These are phyloP conservation scores for Toxotes jaculatrix DNA, from an alignment of 2,113 vertebrate species.

Conservation along the genomic window DNA sequence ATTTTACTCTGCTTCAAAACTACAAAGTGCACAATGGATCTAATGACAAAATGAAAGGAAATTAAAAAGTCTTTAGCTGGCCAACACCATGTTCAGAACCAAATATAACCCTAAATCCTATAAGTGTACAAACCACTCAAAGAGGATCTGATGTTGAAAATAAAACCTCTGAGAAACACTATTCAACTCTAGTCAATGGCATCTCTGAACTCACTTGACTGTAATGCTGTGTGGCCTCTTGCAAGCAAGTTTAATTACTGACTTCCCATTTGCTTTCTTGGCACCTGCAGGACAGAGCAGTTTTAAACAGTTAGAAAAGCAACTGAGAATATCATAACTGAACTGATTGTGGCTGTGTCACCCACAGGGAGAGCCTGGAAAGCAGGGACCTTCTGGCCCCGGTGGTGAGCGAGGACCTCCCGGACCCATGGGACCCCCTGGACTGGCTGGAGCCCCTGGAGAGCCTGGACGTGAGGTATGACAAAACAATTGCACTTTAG, in stretches of 20 bases:
- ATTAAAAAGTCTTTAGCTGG: not conserved
- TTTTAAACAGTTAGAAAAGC: not conserved
- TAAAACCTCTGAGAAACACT: not conserved
- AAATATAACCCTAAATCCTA: conserved; percentile 11
- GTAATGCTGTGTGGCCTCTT: no score
- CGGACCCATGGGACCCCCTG: conserved; percentile 93
- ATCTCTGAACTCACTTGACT: no score
- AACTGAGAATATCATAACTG: not conserved
- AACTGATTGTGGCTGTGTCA: conserved; percentile 17
- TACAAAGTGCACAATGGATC: not conserved
- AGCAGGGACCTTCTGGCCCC: conserved; percentile 90
- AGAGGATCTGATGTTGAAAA: not conserved
- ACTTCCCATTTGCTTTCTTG: not conserved
- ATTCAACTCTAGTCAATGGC: not conserved
- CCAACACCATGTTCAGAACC: not conserved
- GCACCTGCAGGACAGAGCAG: not conserved
- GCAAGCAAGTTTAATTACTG: no score
- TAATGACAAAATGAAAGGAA: conserved; percentile 2
- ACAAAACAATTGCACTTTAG: not conserved
- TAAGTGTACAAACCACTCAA: not conserved
- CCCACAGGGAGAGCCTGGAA: conserved; percentile 92
- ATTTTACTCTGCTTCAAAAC: not conserved
- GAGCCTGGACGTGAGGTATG: conserved; percentile 96
- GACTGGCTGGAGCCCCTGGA: conserved; percentile 92
- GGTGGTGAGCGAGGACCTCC: conserved; percentile 94